These are phyloP conservation scores for Dicerorhinus sumatrensis DNA, from an alignment of 2,113 vertebrate genomes.

Conservation along the genomic window DNA sequence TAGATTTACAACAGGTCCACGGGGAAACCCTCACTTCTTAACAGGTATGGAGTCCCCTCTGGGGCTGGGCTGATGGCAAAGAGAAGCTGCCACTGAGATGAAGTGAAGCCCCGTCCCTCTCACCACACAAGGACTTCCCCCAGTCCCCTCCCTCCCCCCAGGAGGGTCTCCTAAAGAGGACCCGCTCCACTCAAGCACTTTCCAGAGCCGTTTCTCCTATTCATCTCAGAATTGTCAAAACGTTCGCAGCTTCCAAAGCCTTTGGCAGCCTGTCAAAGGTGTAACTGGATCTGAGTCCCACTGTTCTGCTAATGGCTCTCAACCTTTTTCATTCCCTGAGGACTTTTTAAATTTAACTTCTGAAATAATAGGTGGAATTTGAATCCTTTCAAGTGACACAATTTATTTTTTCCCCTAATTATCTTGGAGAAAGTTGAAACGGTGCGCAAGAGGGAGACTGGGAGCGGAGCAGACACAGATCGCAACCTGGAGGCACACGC, in stretches of 20 bases:
- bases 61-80: too few relatives aligned
- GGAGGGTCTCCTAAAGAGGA: neutral
- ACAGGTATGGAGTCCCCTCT: neutral
- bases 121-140: fast-evolving
- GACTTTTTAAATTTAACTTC: neutral
- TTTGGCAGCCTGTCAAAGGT: slow-evolving; percentile 60
- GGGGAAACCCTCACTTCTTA: fast-evolving
- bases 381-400: neutral
- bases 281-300: slow-evolving; percentile 63
- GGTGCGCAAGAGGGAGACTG: fast-evolving
- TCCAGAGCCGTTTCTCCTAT: neutral
- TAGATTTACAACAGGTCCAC: neutral
- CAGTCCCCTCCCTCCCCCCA: fast-evolving
- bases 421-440: neutral
- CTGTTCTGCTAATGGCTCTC: neutral
- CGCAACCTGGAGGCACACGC: fast-evolving
- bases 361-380: neutral
- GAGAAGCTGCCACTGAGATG: too few relatives aligned
- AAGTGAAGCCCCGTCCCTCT: neutral
- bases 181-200: fast-evolving
- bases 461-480: fast-evolving
- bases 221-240: slow-evolving; percentile 64
- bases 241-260: slow-evolving; percentile 57
- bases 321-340: neutral
- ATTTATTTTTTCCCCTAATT: neutral